Base-by-base conservation (phyloP, 2,888 invertebrate genomes). In the Cartodere bifasciata region DNA sequence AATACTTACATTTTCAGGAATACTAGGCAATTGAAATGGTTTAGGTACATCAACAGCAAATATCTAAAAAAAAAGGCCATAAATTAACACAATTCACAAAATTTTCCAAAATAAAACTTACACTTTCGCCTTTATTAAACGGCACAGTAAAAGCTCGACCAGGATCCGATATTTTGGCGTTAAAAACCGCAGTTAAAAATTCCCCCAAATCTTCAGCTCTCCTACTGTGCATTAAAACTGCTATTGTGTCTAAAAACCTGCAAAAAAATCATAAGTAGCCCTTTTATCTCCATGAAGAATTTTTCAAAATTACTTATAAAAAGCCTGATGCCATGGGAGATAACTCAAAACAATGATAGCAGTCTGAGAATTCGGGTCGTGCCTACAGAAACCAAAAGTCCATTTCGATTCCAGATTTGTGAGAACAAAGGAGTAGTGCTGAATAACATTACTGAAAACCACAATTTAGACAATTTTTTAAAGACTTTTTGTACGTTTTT, bases 321-420 rank as follows among this genome's bases (percentile, higher is more conserved):
- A 95, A 51, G 83, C 81, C 62, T 92, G 91, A 57, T 92, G 92
- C 94, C 94, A 97, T 45, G 94, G 94, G 51, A 95, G 68, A 57
- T 81, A 85, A 52, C 94, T 94, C 44, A 84, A 65, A 43, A 88
- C 62, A 26, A 88, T 80, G 55, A 87, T 64, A 36, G 91, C 85
- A 12, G 85, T 83, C 53, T 86, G 78, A 13, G 82, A 76, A 55
- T 83, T 81, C 4, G 92, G 87, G 56, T 94, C 88, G 59, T 90
- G 91, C 14, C 97, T 80, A 59, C 94, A 95, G 63, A 90, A 97
- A 42, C 95, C 95, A 67, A 90, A 98, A 21, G 90, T 90, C 76
- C 90, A 95, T 65, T 90, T 91, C 14, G 92, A 88, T 56, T 92
- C 90, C 47, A 82, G 72, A 47, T 86, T 90, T 13, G 97, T 98